Conservation (phyloP, 2,797 vertebrate genomes). For the Pterois miles region DNA sequence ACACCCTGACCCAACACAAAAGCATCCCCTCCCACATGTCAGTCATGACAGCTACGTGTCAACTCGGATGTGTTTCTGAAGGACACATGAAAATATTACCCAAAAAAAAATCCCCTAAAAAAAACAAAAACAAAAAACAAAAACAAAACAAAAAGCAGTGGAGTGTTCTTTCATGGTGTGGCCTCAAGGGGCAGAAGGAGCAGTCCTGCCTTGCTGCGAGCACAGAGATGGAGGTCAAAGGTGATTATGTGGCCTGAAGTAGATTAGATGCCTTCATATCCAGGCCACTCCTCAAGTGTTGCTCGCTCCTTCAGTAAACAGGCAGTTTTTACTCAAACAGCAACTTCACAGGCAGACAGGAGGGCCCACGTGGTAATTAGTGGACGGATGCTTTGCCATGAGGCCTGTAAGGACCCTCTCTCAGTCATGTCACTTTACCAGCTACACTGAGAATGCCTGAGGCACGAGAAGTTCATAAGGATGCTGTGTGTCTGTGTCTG, state of each 20-base stretch:
- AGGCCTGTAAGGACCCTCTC: slow-evolving; percentile 52
- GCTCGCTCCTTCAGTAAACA: slow-evolving; percentile 64
- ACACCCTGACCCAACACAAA: slow-evolving; percentile 58
- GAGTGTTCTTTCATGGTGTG: slow-evolving; percentile 75
- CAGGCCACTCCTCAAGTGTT: slow-evolving; percentile 52
- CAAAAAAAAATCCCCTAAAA: too few relatives aligned
- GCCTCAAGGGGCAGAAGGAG: slow-evolving; percentile 66
- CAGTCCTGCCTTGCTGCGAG: slow-evolving; percentile 57
- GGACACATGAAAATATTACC: slow-evolving; percentile 67
- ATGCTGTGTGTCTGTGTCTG: slow-evolving; percentile 57
- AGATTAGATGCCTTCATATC: slow-evolving; percentile 53
- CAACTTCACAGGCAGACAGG: slow-evolving; percentile 64
- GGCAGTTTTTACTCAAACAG: slow-evolving; percentile 71
- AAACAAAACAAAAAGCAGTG: slow-evolving; percentile 61
- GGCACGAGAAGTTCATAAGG: slow-evolving; percentile 71
- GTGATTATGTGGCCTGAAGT: slow-evolving; percentile 43
- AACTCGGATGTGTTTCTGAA: slow-evolving; percentile 72
- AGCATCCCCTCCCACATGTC: slow-evolving; percentile 48
- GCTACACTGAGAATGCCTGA: slow-evolving; percentile 66
- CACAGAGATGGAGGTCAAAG: slow-evolving; percentile 61
- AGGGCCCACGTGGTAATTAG: slow-evolving; percentile 48
- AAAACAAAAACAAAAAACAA: too few relatives aligned
- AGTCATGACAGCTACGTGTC: slow-evolving; percentile 55
- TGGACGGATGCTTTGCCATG: slow-evolving; percentile 60
- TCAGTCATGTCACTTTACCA: slow-evolving; percentile 69